phyloP scores from a whole-genome alignment of 2,113 vertebrate genomes.

The Gymnobelideus leadbeateri region DNA sequence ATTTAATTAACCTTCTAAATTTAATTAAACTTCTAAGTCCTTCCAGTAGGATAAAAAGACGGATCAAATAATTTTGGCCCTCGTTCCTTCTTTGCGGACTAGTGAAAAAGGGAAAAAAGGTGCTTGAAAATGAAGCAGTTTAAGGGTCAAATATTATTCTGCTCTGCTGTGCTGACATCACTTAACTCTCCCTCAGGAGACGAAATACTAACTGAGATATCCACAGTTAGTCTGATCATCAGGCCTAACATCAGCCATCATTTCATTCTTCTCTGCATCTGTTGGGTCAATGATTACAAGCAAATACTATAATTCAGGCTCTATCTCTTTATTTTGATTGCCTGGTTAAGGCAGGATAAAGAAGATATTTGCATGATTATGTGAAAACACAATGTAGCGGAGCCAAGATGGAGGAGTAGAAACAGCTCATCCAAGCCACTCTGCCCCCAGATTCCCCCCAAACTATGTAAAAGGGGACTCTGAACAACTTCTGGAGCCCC shows the following conservation, averaged over 20 bases:
- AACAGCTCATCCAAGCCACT: too few species aligned
- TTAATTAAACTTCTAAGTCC: not conserved
- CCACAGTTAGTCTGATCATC: conserved; percentile 7
- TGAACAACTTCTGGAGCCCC: too few species aligned
- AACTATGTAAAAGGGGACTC: too few species aligned
- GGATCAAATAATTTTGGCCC: conserved; percentile 37
- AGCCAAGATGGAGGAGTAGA: too few species aligned
- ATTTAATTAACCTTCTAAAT: not conserved
- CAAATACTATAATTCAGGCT: conserved; percentile 45
- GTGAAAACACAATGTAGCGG: conserved; percentile 64
- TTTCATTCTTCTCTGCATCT: conserved; percentile 52
- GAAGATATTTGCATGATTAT: conserved; percentile 41
- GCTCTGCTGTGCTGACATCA: conserved; percentile 65
- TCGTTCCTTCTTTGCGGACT: conserved; percentile 44
- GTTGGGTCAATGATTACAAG: conserved; percentile 51
- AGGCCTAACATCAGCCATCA: not conserved
- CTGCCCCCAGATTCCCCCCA: too few species aligned
- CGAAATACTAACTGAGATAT: conserved; percentile 20
- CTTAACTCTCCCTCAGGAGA: conserved; percentile 73
- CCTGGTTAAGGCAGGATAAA: conserved; percentile 5
- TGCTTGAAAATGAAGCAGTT: conserved; percentile 57
- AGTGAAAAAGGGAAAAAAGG: conserved; percentile 53
- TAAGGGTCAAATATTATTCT: conserved; percentile 69
- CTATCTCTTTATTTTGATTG: conserved; percentile 71
- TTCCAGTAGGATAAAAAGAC: conserved; percentile 12